Conservation (phyloP, 2,888 invertebrate genomes). For the Acanthosepion lycidas region DNA sequence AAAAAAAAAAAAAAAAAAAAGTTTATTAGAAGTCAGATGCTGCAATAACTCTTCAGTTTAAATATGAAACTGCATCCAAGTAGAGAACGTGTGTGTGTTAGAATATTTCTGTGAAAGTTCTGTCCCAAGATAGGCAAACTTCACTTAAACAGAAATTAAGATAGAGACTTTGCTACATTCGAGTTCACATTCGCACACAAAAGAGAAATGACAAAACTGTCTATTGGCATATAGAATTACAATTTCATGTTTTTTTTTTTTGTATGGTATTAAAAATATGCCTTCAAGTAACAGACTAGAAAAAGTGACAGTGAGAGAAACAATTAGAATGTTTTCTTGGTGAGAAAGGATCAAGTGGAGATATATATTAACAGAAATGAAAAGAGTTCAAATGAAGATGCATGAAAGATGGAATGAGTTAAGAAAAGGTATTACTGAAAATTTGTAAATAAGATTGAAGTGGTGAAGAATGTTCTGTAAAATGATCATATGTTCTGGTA, state of each 20-base stretch:
- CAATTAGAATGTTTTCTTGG: too few species aligned
- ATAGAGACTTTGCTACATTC: background rate
- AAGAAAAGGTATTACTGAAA: background rate
- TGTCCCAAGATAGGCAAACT: background rate
- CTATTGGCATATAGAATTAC: background rate
- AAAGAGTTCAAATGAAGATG: background rate
- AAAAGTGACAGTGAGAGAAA: too few species aligned
- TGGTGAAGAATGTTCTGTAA: background rate
- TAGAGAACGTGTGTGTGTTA: background rate
- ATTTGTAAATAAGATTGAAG: background rate
- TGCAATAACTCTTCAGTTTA: too few species aligned
- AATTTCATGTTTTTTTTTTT: background rate
- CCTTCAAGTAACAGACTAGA: background rate
- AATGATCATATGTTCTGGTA: background rate
- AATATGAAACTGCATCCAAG: too few species aligned
- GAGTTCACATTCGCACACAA: background rate
- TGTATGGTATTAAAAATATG: constrained; percentile 2
- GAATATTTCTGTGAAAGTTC: too few species aligned
- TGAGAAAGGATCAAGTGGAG: background rate
- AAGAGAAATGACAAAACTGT: background rate
- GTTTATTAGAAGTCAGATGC: too few species aligned
- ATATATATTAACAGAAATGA: background rate
- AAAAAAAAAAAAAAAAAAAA: background rate
- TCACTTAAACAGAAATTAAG: background rate
- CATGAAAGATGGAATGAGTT: too few species aligned